Percentiles rank a stretch among this genome's conserved stretches.
Conservation (phyloP, 2,113 vertebrate species). For the Scytalopus superciliaris region DNA sequence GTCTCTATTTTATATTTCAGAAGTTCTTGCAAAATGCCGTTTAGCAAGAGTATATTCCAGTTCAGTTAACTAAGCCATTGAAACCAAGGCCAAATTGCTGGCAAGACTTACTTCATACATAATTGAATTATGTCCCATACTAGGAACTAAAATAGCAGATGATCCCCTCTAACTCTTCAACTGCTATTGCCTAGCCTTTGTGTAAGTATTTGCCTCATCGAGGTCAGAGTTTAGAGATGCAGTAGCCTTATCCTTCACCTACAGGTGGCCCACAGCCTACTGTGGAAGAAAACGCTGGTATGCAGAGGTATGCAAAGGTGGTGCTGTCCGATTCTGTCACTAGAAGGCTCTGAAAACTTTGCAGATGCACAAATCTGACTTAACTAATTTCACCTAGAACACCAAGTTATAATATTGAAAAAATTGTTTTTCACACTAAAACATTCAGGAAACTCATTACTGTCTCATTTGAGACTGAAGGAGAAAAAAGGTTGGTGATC, state of each 20-base stretch:
- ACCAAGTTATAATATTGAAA: constrained; percentile 7
- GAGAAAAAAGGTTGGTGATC: not conserved
- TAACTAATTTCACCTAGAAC: constrained; percentile 21
- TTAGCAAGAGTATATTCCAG: not conserved
- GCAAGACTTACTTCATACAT: not conserved
- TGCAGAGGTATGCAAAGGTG: not conserved
- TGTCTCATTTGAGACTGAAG: not conserved
- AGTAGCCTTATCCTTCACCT: not conserved
- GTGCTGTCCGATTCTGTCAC: not conserved
- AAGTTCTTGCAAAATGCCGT: not conserved
- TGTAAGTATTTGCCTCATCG: not conserved
- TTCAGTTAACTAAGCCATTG: not conserved
- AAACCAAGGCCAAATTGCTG: not conserved
- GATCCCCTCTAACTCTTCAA: not conserved
- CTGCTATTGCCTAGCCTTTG: not conserved
- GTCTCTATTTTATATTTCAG: not conserved
- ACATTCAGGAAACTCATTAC: not conserved
- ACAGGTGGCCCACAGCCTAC: not conserved
- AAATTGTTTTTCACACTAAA: constrained; percentile 6
- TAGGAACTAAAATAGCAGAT: not conserved
- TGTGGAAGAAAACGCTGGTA: not conserved
- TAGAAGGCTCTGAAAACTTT: constrained; percentile 9
- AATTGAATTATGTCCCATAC: not conserved
- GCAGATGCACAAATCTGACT: constrained; percentile 5
- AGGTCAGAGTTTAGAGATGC: not conserved